Conservation (phyloP, 2,888 invertebrate genomes). For the Clanis bilineata region DNA sequence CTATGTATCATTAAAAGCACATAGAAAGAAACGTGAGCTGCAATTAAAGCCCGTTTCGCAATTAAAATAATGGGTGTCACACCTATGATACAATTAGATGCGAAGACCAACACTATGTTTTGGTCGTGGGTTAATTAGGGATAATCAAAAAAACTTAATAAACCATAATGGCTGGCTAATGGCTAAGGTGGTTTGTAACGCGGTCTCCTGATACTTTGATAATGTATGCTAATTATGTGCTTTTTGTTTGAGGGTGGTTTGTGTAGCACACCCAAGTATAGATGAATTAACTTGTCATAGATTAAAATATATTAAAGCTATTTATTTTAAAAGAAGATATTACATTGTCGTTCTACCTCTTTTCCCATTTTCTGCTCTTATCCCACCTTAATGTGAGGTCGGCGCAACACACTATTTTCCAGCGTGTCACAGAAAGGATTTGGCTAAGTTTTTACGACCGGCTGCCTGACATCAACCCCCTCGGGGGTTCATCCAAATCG, state of each 20-base stretch:
- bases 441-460: no score
- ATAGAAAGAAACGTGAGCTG: conserved; percentile 64
- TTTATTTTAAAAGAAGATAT: no score
- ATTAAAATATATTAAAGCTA: no score
- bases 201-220: conserved; percentile 50
- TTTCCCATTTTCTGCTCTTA: no score
- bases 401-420: no score
- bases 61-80: conserved; percentile 81
- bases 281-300: not conserved
- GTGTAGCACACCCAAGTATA: conserved; percentile 7
- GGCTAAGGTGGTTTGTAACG: conserved; percentile 29
- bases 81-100: conserved; percentile 78
- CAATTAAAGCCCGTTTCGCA: conserved; percentile 70
- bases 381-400: no score
- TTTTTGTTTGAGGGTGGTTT: conserved; percentile 6
- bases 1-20: conserved; percentile 45
- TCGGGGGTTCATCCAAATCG: no score
- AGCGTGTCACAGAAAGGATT: no score
- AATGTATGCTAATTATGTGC: conserved; percentile 45
- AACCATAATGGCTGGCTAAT: conserved; percentile 43
- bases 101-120: conserved; percentile 67
- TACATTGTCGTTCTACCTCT: no score
- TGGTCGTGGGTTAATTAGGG: conserved; percentile 49
- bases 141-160: conserved; percentile 59
- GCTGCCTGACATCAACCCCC: no score